Evolutionary conservation across 1,140 invertebrate genomes (phyloP).

Genomic region (Bombus sylvicola): DNA sequence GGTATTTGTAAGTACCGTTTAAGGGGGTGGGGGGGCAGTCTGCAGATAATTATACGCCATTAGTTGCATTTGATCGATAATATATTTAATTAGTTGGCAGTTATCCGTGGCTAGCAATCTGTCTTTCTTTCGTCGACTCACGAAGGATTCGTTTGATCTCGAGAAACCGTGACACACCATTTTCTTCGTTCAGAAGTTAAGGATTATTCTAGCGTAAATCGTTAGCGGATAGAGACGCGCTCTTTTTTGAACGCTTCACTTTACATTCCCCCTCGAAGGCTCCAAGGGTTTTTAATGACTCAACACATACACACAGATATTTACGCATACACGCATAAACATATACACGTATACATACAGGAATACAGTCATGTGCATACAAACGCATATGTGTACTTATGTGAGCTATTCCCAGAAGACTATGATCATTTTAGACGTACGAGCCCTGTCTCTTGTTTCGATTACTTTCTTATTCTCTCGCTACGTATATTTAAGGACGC

Average conservation of each 20-base stretch:
- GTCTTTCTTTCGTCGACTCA: conserved; percentile 31
- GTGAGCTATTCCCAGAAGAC: neutral
- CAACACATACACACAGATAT: neutral
- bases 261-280: conserved; percentile 35
- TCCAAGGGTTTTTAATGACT: conserved; percentile 26
- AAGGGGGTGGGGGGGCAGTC: conserved; percentile 24
- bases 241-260: conserved; percentile 7
- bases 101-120: conserved; percentile 34
- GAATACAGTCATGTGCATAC: neutral
- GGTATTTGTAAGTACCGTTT: conserved; percentile 34
- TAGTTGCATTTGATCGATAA: conserved; percentile 44
- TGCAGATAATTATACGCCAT: conserved; percentile 26
- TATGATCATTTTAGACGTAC: conserved; percentile 13
- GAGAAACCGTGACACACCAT: conserved; percentile 16
- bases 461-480: conserved; percentile 17
- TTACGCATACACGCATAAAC: neutral
- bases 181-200: conserved; percentile 32
- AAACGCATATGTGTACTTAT: neutral
- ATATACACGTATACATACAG: neutral
- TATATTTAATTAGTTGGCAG: conserved; percentile 37
- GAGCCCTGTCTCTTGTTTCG: conserved; percentile 11
- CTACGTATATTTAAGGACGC: conserved; percentile 7
- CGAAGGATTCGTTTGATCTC: conserved; percentile 41
- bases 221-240: conserved; percentile 25
- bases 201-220: conserved; percentile 46